A percentile compares a stretch with the other conserved stretches of the same genome.
Conservation (phyloP, 1,140 invertebrate genomes). For the Calliopsis andreniformis region DNA sequence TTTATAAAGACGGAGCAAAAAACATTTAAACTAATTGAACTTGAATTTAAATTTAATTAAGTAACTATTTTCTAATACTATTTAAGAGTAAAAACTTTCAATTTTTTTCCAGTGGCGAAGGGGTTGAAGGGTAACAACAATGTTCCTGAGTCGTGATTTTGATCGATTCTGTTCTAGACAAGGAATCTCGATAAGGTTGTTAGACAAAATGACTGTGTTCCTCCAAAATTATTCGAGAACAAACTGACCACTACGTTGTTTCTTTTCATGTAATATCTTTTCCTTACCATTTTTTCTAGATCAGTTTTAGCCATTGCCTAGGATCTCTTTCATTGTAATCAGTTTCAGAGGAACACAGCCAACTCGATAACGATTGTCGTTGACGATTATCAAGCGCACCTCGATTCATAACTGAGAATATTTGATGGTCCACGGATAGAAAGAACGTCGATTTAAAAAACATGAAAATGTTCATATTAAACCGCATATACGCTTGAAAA, state of each 20-base stretch:
- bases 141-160: neutral
- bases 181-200: neutral
- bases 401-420: neutral
- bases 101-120: neutral
- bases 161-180: too few relatives aligned
- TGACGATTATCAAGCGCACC: constrained; percentile 20
- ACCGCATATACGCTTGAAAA: neutral
- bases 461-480: neutral
- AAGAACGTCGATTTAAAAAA: neutral
- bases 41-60: neutral
- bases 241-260: neutral
- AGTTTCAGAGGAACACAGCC: neutral
- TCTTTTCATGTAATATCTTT: neutral
- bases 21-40: too few relatives aligned
- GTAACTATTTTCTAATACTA: neutral
- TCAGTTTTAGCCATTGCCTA: neutral
- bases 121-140: neutral
- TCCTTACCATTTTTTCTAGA: neutral
- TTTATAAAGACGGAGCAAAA: too few relatives aligned
- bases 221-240: neutral
- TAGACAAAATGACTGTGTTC: neutral
- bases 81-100: too few relatives aligned
- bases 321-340: neutral
- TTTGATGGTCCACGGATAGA: neutral
- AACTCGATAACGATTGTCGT: neutral